These are phyloP conservation scores for Tarsius wallacei DNA, from an alignment of 2,797 vertebrate genomes.

Conservation along the genomic window DNA sequence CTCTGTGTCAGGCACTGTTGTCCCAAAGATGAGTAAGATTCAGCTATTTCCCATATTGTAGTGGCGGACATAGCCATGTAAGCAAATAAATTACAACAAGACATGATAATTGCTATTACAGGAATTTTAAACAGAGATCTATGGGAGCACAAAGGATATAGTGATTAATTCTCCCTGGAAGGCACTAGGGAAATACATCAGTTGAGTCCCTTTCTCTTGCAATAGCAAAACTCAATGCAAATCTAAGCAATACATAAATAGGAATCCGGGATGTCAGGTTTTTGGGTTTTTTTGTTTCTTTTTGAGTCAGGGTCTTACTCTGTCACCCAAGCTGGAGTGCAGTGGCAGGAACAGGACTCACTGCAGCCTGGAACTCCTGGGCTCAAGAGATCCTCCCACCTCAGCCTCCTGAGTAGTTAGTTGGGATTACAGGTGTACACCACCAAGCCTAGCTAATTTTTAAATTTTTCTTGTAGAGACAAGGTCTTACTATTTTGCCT, in stretches of 20 bases:
- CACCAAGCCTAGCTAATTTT: too few relatives aligned
- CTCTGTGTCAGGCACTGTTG: not conserved
- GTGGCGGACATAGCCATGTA: not conserved
- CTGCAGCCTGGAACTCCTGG: too few relatives aligned
- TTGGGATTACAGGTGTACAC: too few relatives aligned
- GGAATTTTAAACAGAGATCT: conserved; percentile 27
- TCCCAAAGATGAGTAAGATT: not conserved
- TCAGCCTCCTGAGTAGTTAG: too few relatives aligned
- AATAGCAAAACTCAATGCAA: not conserved
- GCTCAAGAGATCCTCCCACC: too few relatives aligned
- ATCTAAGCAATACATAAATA: not conserved
- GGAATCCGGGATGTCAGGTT: not conserved
- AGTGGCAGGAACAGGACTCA: too few relatives aligned
- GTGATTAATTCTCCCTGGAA: not conserved
- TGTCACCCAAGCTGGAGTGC: too few relatives aligned
- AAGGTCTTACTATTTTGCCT: too few relatives aligned
- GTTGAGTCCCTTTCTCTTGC: conserved; percentile 7
- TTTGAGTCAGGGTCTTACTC: too few relatives aligned
- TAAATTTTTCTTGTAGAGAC: too few relatives aligned
- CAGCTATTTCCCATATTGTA: not conserved
- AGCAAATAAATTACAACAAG: not conserved
- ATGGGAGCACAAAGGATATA: not conserved
- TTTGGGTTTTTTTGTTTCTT: too few relatives aligned
- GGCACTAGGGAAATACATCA: not conserved
- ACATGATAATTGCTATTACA: not conserved